Evolutionary conservation across 2,797 vertebrate genomes (phyloP).

Genomic region (Hypotaenidia philippensis): DNA sequence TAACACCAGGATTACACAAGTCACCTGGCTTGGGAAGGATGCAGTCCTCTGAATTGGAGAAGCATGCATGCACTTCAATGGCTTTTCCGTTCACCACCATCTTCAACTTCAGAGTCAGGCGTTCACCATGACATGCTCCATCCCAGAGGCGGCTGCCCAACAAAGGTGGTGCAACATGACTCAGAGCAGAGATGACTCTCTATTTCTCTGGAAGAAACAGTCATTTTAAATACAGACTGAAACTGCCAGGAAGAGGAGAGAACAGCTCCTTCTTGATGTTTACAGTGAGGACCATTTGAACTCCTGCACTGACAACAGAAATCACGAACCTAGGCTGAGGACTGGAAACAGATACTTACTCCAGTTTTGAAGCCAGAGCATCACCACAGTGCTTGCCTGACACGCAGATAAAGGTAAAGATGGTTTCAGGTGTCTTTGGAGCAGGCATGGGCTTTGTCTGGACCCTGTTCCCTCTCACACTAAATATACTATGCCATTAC

Average conservation of each 20-base stretch:
- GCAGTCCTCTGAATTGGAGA: neutral
- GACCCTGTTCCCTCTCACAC: neutral
- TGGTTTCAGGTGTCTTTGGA: neutral
- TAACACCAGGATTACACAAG: neutral
- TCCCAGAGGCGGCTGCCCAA: neutral
- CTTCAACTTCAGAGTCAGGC: neutral
- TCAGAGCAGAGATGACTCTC: neutral
- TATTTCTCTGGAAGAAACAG: neutral
- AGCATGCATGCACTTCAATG: accelerated
- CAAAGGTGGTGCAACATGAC: neutral
- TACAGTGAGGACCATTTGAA: neutral
- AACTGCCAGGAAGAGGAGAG: neutral
- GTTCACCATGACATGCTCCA: accelerated
- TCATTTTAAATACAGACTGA: neutral
- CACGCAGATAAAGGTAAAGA: neutral
- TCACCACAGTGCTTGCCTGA: neutral
- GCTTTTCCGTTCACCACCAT: neutral
- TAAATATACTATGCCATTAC: neutral
- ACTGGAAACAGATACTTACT: neutral
- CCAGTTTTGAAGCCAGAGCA: neutral
- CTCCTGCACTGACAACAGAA: neutral
- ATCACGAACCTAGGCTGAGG: accelerated
- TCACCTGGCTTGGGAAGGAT: neutral
- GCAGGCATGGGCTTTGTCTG: neutral
- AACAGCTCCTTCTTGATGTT: neutral